phyloP scores from a whole-genome alignment of 2,797 vertebrate genomes.

The Orestias chungarensis region DNA sequence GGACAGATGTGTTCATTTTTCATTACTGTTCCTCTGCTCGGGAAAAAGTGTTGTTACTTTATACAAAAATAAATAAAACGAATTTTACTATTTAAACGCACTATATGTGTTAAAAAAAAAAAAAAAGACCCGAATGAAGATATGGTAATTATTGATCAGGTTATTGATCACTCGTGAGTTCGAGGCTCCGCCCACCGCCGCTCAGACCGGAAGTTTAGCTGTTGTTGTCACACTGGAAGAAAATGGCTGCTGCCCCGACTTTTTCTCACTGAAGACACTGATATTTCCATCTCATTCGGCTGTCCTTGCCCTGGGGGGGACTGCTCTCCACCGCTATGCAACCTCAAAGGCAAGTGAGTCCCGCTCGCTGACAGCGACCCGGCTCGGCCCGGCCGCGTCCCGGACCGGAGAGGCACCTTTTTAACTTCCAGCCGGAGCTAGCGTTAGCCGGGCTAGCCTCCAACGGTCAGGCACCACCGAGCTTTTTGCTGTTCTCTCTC shows the following conservation, averaged over 20 bases:
- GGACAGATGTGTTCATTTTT: too few species aligned
- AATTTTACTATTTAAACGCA: too few species aligned
- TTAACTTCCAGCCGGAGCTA: constrained; percentile 66
- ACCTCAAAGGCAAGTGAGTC: constrained; percentile 74
- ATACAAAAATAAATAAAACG: too few species aligned
- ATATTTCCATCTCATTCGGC: constrained; percentile 77
- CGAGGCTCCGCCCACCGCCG: constrained; percentile 68
- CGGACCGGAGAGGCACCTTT: constrained; percentile 47
- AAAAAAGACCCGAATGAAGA: too few species aligned
- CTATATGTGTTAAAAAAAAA: too few species aligned
- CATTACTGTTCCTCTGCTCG: too few species aligned
- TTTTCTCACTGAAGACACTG: constrained; percentile 84
- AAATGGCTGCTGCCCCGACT: constrained; percentile 85
- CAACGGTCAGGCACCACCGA: constrained; percentile 64
- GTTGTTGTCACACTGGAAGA: constrained; percentile 88
- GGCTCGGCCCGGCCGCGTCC: constrained; percentile 28
- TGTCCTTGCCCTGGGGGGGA: constrained; percentile 68
- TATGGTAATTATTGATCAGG: not conserved
- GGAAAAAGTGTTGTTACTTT: too few species aligned
- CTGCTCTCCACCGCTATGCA: constrained; percentile 75
- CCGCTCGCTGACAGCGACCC: constrained; percentile 32
- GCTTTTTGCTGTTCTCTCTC: constrained; percentile 67
- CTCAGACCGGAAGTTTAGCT: constrained; percentile 83
- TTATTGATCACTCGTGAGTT: not conserved
- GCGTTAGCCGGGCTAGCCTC: constrained; percentile 68